Conservation (phyloP, 2,888 invertebrate genomes). For the Agrypnus murinus region DNA sequence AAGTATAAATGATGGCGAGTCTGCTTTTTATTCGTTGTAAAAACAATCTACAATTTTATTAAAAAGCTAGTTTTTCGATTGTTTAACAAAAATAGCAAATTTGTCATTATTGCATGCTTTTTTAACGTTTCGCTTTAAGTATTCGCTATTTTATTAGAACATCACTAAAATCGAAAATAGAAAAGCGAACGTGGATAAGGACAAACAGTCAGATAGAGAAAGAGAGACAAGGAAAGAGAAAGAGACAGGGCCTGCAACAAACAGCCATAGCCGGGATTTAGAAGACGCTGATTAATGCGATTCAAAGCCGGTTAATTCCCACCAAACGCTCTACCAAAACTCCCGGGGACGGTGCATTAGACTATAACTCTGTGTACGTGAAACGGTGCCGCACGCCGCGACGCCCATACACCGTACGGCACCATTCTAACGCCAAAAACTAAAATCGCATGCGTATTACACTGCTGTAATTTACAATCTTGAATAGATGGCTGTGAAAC, state of each 20-base stretch:
- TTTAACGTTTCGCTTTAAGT: conserved; percentile 1
- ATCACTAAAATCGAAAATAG: conserved; percentile 20
- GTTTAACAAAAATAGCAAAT: too few species aligned
- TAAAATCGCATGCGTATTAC: conserved; percentile 67
- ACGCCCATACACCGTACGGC: conserved; percentile 32
- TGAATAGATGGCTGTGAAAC: conserved; percentile 65
- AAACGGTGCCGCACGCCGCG: conserved; percentile 23
- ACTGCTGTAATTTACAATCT: conserved; percentile 67
- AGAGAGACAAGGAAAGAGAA: conserved; percentile 25
- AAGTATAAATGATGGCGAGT: too few species aligned
- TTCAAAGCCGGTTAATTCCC: conserved; percentile 80
- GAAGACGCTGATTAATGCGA: conserved; percentile 82
- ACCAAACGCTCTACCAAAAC: conserved; percentile 76
- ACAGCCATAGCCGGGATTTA: conserved; percentile 71
- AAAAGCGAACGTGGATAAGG: conserved; percentile 23
- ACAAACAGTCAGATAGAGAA: neutral
- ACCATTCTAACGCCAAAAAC: conserved; percentile 58
- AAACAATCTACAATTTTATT: too few species aligned
- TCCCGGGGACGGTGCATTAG: conserved; percentile 70
- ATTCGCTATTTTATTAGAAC: neutral
- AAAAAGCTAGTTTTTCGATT: too few species aligned
- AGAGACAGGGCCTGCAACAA: conserved; percentile 64
- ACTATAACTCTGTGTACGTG: conserved; percentile 57
- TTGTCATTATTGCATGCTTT: too few species aligned
- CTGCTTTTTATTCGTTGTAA: too few species aligned